A percentile compares a stretch with the other conserved stretches of the same genome.
Conservation (phyloP, 2,888 invertebrate species). For the Caenorhabditis sinica region DNA sequence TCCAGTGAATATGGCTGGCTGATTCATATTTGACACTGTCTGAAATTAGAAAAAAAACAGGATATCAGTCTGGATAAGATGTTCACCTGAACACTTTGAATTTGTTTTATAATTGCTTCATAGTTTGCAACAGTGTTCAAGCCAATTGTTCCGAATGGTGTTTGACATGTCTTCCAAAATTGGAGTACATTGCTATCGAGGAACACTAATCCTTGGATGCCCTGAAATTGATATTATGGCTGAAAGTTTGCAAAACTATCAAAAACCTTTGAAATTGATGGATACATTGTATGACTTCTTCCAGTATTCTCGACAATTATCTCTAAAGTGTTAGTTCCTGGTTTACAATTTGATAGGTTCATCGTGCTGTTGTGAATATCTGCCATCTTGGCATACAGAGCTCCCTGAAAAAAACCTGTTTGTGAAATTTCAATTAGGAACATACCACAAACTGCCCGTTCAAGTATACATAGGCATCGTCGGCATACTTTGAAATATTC, state of each 20-base stretch:
- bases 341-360: constrained; percentile 9
- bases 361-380: constrained; percentile 51
- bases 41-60: not conserved
- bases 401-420: not conserved
- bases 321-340: constrained; percentile 10
- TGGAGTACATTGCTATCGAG: not conserved
- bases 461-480: constrained; percentile 34
- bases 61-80: too few species aligned
- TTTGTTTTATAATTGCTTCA: not conserved
- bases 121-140: constrained; percentile 11
- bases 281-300: constrained; percentile 22
- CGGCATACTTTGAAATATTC: constrained; percentile 24
- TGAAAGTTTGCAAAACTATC: too few species aligned
- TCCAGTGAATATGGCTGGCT: constrained; percentile 31
- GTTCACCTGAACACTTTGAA: not conserved
- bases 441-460: constrained; percentile 30
- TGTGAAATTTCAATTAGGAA: not conserved
- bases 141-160: constrained; percentile 13
- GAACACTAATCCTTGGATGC: constrained; percentile 28
- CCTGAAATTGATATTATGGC: not conserved
- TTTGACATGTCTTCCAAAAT: constrained; percentile 39
- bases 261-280: constrained; percentile 23
- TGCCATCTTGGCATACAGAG: constrained; percentile 30
- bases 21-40: not conserved
- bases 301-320: constrained; percentile 41